These are phyloP conservation scores for Conus canariensis DNA, from an alignment of 2,888 invertebrate genomes.

Conservation along the genomic window DNA sequence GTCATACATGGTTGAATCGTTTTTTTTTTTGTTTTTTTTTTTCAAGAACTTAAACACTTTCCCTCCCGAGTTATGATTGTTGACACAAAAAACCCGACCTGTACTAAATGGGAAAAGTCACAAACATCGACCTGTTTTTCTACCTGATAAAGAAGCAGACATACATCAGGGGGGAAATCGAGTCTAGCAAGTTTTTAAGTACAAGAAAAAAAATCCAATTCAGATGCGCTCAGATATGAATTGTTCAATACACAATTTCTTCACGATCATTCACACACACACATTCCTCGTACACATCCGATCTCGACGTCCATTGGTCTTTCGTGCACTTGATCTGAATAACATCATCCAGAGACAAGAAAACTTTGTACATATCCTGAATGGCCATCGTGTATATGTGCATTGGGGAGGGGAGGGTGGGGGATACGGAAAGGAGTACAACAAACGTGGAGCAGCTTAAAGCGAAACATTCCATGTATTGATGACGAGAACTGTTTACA, in stretches of 20 bases:
- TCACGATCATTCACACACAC: neutral
- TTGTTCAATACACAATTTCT: neutral
- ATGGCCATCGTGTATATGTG: slow-evolving; percentile 11
- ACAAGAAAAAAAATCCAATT: slow-evolving; percentile 22
- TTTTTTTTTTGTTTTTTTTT: neutral
- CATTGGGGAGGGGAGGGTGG: too few relatives aligned
- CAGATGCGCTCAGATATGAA: neutral
- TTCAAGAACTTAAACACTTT: neutral
- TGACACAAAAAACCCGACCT: neutral
- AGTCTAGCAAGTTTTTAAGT: slow-evolving; percentile 5
- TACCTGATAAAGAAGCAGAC: slow-evolving; percentile 3
- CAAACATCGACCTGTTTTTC: neutral
- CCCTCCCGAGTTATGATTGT: neutral
- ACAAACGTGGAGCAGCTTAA: neutral
- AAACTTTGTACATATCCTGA: slow-evolving; percentile 8
- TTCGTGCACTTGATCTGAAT: neutral
- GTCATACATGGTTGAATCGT: slow-evolving; percentile 24
- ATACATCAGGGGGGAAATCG: neutral
- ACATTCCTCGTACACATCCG: neutral
- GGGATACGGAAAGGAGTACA: neutral
- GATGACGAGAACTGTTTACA: too few relatives aligned
- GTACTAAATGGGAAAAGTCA: neutral
- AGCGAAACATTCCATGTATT: too few relatives aligned
- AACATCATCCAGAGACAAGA: neutral
- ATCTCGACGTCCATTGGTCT: neutral